phyloP scores from a whole-genome alignment of 2,113 vertebrate genomes.

The Balaeniceps rex region DNA sequence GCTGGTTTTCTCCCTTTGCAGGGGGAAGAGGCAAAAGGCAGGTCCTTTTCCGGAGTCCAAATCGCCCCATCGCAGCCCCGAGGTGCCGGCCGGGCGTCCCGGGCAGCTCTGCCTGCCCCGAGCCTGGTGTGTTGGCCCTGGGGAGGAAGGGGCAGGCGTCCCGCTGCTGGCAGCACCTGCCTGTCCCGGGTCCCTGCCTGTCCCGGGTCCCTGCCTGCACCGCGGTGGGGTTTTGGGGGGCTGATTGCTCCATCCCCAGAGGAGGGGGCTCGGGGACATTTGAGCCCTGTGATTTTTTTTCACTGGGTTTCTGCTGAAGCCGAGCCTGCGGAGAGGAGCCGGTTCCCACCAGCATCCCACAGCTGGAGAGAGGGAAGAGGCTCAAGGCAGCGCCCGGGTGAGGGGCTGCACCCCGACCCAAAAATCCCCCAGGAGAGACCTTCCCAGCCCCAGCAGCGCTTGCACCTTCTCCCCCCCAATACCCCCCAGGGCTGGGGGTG shows the following conservation, averaged over 20 bases:
- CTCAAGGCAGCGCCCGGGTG: neutral
- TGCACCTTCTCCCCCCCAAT: neutral
- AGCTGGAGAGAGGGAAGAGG: no score
- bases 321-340: neutral
- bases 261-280: neutral
- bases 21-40: neutral
- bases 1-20: neutral
- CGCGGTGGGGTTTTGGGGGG: neutral
- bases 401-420: neutral
- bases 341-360: neutral
- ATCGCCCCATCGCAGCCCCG: fast-evolving
- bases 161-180: neutral
- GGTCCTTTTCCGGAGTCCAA: neutral
- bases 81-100: fast-evolving
- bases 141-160: neutral
- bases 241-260: neutral
- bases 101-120: neutral
- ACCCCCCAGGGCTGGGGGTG: neutral
- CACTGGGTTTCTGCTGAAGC: neutral
- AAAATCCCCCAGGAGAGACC: neutral
- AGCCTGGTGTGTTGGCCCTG: fast-evolving
- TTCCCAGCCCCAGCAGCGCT: neutral
- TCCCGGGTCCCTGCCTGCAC: neutral
- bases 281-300: neutral
- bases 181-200: neutral